Evolutionary conservation across 2,888 invertebrate species (phyloP), one percentile per base, ranked within the genome.

Genomic region (Arge pagana): DNA sequence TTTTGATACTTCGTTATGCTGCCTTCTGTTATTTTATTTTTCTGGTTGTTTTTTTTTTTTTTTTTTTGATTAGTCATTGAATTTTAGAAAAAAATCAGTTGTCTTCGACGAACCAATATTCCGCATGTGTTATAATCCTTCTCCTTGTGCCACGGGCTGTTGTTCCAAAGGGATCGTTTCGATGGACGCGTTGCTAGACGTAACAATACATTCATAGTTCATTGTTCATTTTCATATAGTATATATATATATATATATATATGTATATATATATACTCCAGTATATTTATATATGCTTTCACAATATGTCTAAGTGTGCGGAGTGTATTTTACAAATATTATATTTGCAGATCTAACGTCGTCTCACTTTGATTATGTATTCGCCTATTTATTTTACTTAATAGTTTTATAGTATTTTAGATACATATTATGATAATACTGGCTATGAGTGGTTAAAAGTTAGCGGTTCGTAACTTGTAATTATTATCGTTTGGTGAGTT

Each of bases 401-500:
- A 6, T 45, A 33, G 19, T 45, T 33, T 45, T 45, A 23, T 21
- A 45, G 35, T 45, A 21, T 33, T 11, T 45, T 10, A 45, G 41
- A 51, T 43, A 26, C 26, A 33, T 43, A 55, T n/a, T n/a, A n/a
- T 63, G 66, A 67, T 72, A 72, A 72, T 72, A 72, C 72, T 72
- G 72, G 62, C 67, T 71, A 70, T 67, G 64, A 67, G 60, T 66
- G 64, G 56, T 65, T 58, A 56, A 62, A 59, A 54, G 61, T 56
- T 61, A 62, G 57, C 58, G 48, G 52, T 55, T 42, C 57, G 57
- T 65, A 61, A 63, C 55, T 62, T 48, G 60, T 68, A 68, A 70
- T 70, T 70, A 70, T 68, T 68, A 68, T 70, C 66, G 55, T 64
- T 62, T 68, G 60, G 64, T 67, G 62, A 67, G 58, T 65, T 63